Evolutionary conservation across 2,113 vertebrate species (phyloP).

Genomic region (Phainopepla nitens): DNA sequence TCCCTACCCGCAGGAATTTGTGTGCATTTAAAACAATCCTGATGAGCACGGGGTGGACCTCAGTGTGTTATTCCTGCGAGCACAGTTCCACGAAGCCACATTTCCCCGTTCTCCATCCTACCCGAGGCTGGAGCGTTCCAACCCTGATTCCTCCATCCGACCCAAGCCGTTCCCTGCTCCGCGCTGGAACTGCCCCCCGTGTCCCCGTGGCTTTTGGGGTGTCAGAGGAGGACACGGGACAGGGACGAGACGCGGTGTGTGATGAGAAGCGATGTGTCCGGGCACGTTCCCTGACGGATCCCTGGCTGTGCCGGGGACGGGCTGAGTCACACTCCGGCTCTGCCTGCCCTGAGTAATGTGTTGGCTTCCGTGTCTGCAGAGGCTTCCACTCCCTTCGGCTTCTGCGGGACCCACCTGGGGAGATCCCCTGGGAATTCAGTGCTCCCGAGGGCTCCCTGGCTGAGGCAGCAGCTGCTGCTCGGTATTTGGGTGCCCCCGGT

Average conservation of each 20-base stretch:
- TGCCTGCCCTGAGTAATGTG: background rate
- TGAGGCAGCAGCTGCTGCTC: accelerated
- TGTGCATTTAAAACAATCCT: background rate
- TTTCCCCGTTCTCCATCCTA: background rate
- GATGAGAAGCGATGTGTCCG: background rate
- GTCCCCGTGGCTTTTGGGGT: background rate
- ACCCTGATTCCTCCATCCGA: background rate
- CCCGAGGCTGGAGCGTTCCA: background rate
- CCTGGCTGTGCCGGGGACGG: background rate
- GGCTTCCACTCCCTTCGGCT: background rate
- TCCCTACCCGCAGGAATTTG: accelerated
- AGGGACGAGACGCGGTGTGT: background rate
- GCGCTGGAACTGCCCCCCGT: accelerated
- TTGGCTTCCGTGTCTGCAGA: background rate
- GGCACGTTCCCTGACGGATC: background rate
- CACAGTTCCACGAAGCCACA: accelerated
- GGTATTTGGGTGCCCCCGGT: accelerated
- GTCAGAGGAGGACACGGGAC: background rate
- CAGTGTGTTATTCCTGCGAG: accelerated
- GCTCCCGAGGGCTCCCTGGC: background rate
- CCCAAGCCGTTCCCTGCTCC: background rate
- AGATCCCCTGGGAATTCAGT: background rate
- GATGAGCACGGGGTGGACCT: background rate
- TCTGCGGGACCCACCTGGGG: background rate
- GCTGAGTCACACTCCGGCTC: background rate